Conservation (phyloP, 1,140 invertebrate species). For the Drosophila pruinosa region DNA sequence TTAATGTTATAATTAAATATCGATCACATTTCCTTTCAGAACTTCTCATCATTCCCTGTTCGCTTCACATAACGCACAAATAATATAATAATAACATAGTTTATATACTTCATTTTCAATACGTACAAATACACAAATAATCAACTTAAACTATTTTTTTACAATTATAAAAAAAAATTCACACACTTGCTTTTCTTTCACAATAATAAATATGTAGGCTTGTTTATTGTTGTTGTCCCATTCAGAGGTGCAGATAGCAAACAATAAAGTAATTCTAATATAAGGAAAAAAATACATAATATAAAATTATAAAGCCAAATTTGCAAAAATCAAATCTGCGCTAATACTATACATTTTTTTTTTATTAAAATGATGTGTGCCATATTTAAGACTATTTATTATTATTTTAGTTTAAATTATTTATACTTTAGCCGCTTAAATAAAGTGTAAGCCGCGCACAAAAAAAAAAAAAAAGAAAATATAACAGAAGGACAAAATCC, state of each 20-base stretch:
- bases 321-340: slow-evolving; percentile 74
- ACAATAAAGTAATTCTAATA: slow-evolving; percentile 39
- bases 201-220: slow-evolving; percentile 43
- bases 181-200: neutral
- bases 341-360: slow-evolving; percentile 62
- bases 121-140: slow-evolving; percentile 50
- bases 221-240: slow-evolving; percentile 18
- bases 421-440: slow-evolving; percentile 49
- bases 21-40: slow-evolving; percentile 81
- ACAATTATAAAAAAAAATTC: slow-evolving; percentile 40
- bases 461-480: slow-evolving; percentile 34
- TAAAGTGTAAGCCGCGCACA: slow-evolving; percentile 16
- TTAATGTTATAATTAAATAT: slow-evolving; percentile 73
- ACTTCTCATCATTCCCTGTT: slow-evolving; percentile 73
- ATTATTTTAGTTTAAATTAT: slow-evolving; percentile 29
- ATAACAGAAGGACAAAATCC: slow-evolving; percentile 21
- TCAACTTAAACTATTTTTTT: slow-evolving; percentile 38
- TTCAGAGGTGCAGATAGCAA: neutral
- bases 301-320: slow-evolving; percentile 58
- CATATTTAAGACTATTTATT: slow-evolving; percentile 39
- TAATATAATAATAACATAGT: slow-evolving; percentile 36
- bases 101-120: slow-evolving; percentile 26
- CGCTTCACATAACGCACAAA: slow-evolving; percentile 57
- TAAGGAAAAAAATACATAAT: slow-evolving; percentile 22
- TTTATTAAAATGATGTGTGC: slow-evolving; percentile 53